Evolutionary conservation across 1,140 invertebrate genomes (phyloP), one percentile per base, ranked within the genome.

Genomic region (Asobara japonica): DNA sequence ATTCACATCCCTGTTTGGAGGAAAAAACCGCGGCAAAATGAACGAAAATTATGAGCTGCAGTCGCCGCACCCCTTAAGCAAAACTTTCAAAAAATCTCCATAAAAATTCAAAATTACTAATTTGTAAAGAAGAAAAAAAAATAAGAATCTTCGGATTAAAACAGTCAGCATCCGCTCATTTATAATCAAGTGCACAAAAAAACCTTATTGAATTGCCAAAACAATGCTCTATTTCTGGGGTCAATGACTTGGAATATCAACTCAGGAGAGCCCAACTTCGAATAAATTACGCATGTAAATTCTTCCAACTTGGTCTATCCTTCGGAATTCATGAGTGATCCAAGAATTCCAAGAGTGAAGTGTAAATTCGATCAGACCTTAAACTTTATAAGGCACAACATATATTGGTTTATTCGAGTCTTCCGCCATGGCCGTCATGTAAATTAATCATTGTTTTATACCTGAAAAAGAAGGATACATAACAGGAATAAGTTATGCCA

Each of bases 361-460:
- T 27, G 51, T 56, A 27, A 56, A 7, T 22, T 22, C 20, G 3
- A 56, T 25, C 20, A 0, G 6, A 25, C 18, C 51, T 3, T 1
- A 10, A 56, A 56, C 25, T 56, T 56, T 8, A 22, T 27, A 22
- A 56, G 22, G 8, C 51, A 11, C 31, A 6, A 3, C n/a, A 5
- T 11, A 41, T 41, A 36, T 41, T 22, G 56, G 33, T 65, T 72
- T 36, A 69, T 69, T 16, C 13, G 18, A 1, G 6, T 29, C 33
- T 33, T 60, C 30, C 8, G 30, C 7, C 16, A 41, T 48, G 2
- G 31, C 38, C 11, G n/a, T 48, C 13, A 74, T 74, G 72, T 31
- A 74, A 74, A 74, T 74, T 36, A 30, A 60, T 70, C 72, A 74
- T 74, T 74, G 72, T 74, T 70, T 60, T n/a, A 29, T 25, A 36